Percentiles rank a stretch among this genome's conserved stretches.
Evolutionary conservation across 1,140 invertebrate species (phyloP).

Genomic region (Cyclargus thomasi): DNA sequence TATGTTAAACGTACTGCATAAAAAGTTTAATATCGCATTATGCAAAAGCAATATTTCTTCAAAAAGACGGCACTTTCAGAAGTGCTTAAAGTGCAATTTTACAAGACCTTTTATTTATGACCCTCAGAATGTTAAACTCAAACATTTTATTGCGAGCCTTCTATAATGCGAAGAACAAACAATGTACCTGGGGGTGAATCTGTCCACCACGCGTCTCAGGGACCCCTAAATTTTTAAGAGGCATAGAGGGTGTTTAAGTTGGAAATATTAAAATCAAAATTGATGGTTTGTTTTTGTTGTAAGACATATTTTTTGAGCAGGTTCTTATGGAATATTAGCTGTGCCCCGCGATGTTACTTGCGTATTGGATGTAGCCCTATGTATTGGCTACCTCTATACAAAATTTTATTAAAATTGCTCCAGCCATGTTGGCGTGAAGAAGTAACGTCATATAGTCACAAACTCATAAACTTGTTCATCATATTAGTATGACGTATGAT

Average conservation of each 20-base stretch:
- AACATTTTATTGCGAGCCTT: conserved; percentile 68
- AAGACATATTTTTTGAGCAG: not conserved
- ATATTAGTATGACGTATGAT: no score
- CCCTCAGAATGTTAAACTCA: conserved; percentile 70
- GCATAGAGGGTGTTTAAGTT: conserved; percentile 18
- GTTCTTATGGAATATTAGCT: not conserved
- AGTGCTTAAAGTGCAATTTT: conserved; percentile 73
- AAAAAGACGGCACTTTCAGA: conserved; percentile 58
- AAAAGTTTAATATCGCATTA: conserved; percentile 21
- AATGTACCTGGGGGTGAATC: conserved; percentile 58
- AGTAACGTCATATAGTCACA: no score
- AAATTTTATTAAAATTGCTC: no score
- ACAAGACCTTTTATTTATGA: conserved; percentile 68
- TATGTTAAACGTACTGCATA: conserved; percentile 17
- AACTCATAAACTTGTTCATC: no score
- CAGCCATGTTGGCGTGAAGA: no score
- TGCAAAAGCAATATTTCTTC: conserved; percentile 17
- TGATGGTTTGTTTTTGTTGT: conserved; percentile 16
- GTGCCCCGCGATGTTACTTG: no score
- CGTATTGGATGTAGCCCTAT: no score
- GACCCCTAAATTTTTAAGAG: conserved; percentile 28
- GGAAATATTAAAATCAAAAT: conserved; percentile 21
- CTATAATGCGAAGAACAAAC: conserved; percentile 71
- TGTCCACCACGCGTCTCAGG: conserved; percentile 29
- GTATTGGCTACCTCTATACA: no score